These are phyloP conservation scores for Frieseomelitta varia DNA, from an alignment of 1,140 invertebrate species.

Conservation along the genomic window DNA sequence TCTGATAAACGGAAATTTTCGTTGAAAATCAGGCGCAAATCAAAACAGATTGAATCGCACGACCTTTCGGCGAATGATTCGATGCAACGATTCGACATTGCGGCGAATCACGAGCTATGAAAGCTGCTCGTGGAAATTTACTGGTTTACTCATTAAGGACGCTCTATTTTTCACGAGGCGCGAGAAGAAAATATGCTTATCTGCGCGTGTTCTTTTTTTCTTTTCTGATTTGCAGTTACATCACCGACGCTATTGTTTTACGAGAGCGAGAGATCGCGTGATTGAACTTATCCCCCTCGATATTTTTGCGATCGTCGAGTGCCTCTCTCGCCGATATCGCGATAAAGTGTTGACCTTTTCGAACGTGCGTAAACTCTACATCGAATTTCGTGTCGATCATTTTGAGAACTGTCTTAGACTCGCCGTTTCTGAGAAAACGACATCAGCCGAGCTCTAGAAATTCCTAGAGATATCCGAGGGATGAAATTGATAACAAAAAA, in stretches of 20 bases:
- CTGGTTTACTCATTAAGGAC: constrained; percentile 11
- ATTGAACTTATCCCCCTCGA: not conserved
- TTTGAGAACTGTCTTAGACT: too few species aligned
- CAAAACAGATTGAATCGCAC: too few species aligned
- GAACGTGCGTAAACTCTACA: not conserved
- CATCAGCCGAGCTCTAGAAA: too few species aligned
- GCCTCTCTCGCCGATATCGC: not conserved
- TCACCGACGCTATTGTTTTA: not conserved
- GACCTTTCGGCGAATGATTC: not conserved
- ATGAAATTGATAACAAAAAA: too few species aligned
- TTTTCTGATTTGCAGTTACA: constrained; percentile 21
- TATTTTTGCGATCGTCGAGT: not conserved
- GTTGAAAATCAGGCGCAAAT: too few species aligned
- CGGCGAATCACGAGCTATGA: constrained; percentile 25
- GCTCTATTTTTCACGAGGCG: constrained; percentile 10
- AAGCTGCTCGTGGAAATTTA: constrained; percentile 57
- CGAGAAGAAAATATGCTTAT: constrained; percentile 38
- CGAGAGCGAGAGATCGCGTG: not conserved
- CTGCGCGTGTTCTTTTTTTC: not conserved
- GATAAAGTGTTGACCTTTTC: constrained; percentile 29
- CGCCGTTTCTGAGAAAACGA: too few species aligned
- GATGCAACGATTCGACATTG: too few species aligned
- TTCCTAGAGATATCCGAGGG: too few species aligned
- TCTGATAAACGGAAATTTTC: too few species aligned
- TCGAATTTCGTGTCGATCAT: not conserved